Conservation (phyloP, 2,113 vertebrate genomes). For the Coptodon bakossiorum region DNA sequence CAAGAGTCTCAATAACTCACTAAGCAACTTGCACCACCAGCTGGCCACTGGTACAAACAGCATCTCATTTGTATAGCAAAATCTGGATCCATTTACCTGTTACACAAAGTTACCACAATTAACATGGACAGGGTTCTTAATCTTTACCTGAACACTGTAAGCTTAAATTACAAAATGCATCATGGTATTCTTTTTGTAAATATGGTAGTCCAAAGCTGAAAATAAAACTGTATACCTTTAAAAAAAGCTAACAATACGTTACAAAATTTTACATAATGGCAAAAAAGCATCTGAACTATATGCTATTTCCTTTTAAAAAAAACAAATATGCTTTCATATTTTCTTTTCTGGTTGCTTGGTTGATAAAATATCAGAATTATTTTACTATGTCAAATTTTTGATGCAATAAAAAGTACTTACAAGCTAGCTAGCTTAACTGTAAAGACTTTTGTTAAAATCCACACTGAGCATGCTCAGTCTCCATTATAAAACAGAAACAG, state of each 20-base stretch:
- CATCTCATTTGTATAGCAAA: neutral
- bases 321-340: neutral
- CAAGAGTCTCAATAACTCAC: slow-evolving; percentile 82
- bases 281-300: neutral
- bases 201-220: neutral
- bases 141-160: neutral
- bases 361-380: neutral
- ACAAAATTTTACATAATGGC: neutral
- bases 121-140: neutral
- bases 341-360: accelerated
- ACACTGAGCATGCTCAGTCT: neutral
- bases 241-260: neutral
- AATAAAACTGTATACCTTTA: neutral
- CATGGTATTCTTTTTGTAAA: neutral
- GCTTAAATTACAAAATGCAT: neutral
- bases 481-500: neutral
- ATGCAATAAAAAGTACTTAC: neutral
- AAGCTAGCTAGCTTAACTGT: neutral
- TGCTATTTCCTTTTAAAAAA: neutral
- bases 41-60: slow-evolving; percentile 77
- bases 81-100: neutral
- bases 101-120: neutral
- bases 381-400: neutral
- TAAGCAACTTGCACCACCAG: slow-evolving; percentile 84
- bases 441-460: neutral